Evolutionary conservation across 2,113 vertebrate genomes (phyloP), one percentile per base, ranked within the genome.

Genomic region (Coregonus clupeaformis): DNA sequence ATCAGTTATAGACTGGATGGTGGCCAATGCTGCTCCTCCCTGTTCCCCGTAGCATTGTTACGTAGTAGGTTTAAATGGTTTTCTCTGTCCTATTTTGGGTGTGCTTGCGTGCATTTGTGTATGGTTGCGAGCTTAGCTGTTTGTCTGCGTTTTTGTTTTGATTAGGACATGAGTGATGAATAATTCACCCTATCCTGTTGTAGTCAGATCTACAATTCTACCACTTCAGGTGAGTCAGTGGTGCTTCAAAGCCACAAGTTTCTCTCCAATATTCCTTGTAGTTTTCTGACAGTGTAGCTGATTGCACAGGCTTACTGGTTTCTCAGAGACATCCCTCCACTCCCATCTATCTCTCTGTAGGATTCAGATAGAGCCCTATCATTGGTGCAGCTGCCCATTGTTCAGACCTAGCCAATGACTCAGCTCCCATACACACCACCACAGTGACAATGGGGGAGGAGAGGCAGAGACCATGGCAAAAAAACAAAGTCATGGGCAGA

Each of bases 381-480:
- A 74, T 42, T 11, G 36, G 62, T 72, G 69, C 73, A 72, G 36
- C 22, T 45, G 27, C 49, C 49, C 29, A 66, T 80, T 83, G 69
- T 86, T 68, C 30, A 7, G 66, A 70, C 66, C 69, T 68, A 83
- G 36, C 63, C 27, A 24, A 29, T 77, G 72, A 85, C 55, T 81
- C 68, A 67, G 71, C 72, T 68, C 13, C 36, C 74, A 76, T 5
- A 55, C 7, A 16, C 18, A 55, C 4, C 52, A 20, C 52, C 52
- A 55, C 18, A 20, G 14, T 55, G 52, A 55, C 52, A 55, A 55
- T 55, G 52, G 16, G 36, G 52, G 2, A 42, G 9, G 9, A 42
- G 36, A 42, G 9, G 36, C 36, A 42, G 36, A 42, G 36, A 11
- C 2, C 9, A 42, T 12, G 36, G 36, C 36, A 11, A 9, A 42